Conservation (phyloP, 2,113 vertebrate genomes). For the Oxyruncus cristatus region DNA sequence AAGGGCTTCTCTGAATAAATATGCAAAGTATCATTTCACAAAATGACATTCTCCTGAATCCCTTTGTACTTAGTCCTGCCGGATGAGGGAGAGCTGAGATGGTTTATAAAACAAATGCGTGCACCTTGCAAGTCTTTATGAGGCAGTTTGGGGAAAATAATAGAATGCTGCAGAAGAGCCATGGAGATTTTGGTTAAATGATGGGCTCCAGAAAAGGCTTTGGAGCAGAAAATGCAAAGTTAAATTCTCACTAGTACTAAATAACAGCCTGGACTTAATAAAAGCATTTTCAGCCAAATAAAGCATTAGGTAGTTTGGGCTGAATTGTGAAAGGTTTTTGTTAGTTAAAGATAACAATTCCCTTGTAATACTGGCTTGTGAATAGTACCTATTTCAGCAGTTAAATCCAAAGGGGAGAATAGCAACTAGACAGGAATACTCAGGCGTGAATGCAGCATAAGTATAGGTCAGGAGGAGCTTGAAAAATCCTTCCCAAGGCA, state of each 20-base stretch:
- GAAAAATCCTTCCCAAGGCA: not conserved
- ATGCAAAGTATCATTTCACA: not conserved
- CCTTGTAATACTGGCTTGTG: not conserved
- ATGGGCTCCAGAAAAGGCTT: not conserved
- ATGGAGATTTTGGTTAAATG: not conserved
- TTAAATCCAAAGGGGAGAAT: not conserved
- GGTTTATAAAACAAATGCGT: not conserved
- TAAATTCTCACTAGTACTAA: not conserved
- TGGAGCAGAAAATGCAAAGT: not conserved
- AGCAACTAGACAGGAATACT: not conserved
- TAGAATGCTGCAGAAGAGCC: not conserved
- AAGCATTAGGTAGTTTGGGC: not conserved
- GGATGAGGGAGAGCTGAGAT: constrained; percentile 8
- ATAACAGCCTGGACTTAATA: not conserved
- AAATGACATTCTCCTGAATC: not conserved
- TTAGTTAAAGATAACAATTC: not conserved
- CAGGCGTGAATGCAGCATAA: accelerated
- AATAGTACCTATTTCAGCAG: not conserved
- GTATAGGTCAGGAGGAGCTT: not conserved
- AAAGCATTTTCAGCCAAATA: not conserved
- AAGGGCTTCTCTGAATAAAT: constrained; percentile 20
- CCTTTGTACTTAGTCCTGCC: not conserved
- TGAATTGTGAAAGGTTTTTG: not conserved
- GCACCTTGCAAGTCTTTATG: not conserved
- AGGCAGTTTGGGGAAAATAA: not conserved